Evolutionary conservation across 2,888 invertebrate species (phyloP).

Genomic region (Eulithis prunata): DNA sequence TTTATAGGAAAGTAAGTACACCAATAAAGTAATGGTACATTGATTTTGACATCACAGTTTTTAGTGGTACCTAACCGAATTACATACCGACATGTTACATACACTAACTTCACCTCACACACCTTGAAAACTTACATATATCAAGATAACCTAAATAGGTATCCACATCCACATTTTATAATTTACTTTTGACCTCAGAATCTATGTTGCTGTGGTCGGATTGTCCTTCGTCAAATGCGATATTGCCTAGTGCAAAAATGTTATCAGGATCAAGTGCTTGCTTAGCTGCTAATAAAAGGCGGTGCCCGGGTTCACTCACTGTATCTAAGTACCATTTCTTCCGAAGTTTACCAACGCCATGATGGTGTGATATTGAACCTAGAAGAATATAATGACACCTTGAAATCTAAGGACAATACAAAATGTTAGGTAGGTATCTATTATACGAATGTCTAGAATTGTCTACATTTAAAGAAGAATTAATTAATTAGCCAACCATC

Average conservation of each 20-base stretch:
- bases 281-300: slow-evolving; percentile 92
- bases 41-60: slow-evolving; percentile 5
- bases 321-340: slow-evolving; percentile 94
- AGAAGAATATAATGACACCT: slow-evolving; percentile 31
- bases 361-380: slow-evolving; percentile 97
- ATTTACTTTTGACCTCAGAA: slow-evolving; percentile 63
- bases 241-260: slow-evolving; percentile 95
- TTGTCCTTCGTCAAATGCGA: slow-evolving; percentile 61
- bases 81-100: not conserved
- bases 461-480: too few relatives aligned
- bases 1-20: too few relatives aligned
- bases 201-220: slow-evolving; percentile 32
- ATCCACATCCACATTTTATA: slow-evolving; percentile 49
- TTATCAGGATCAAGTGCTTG: slow-evolving; percentile 95
- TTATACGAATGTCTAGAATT: too few relatives aligned
- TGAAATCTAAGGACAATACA: too few relatives aligned
- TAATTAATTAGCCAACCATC: too few relatives aligned
- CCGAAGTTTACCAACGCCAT: slow-evolving; percentile 97
- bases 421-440: too few relatives aligned
- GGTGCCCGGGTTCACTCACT: slow-evolving; percentile 92
- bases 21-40: not conserved
- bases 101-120: not conserved
- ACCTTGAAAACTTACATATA: not conserved
- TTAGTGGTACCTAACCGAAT: not conserved
- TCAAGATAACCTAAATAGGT: not conserved